Conservation (phyloP, 1,140 invertebrate genomes). For the Aphelenchoides besseyi region DNA sequence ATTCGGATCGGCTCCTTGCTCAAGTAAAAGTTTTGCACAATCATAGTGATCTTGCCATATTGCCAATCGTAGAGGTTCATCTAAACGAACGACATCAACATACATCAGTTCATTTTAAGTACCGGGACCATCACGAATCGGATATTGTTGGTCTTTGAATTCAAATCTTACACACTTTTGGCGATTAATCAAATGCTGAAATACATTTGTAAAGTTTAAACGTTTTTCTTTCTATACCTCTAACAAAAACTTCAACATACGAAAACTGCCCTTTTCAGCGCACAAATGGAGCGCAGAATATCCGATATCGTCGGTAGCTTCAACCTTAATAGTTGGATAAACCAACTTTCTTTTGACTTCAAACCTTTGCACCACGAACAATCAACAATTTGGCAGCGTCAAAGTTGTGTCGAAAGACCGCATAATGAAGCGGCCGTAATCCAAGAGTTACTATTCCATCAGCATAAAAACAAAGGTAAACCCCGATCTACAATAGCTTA, state of each 20-base stretch:
- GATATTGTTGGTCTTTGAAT: conserved; percentile 20
- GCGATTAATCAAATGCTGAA: conserved; percentile 20
- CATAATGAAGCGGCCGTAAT: conserved; percentile 81
- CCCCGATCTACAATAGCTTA: conserved; percentile 56
- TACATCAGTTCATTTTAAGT: no score
- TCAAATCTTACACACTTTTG: conserved; percentile 8
- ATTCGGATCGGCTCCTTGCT: conserved; percentile 72
- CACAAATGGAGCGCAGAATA: conserved; percentile 82
- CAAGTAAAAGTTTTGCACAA: conserved; percentile 69
- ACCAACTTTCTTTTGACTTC: conserved; percentile 71
- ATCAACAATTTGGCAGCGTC: conserved; percentile 71
- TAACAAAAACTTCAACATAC: conserved; percentile 70
- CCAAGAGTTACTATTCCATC: conserved; percentile 66
- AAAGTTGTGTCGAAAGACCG: conserved; percentile 77
- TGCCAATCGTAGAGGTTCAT: conserved; percentile 66
- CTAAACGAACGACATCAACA: no score
- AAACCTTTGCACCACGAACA: conserved; percentile 63
- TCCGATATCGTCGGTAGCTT: conserved; percentile 81
- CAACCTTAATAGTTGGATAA: conserved; percentile 66
- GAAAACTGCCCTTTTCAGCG: conserved; percentile 74
- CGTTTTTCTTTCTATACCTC: conserved; percentile 62
- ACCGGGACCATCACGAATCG: conserved; percentile 39
- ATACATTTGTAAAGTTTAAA: background rate
- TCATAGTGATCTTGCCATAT: conserved; percentile 81
- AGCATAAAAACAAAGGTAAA: conserved; percentile 42